Conservation (phyloP, 2,888 invertebrate genomes). For the Tinea semifulvella region DNA sequence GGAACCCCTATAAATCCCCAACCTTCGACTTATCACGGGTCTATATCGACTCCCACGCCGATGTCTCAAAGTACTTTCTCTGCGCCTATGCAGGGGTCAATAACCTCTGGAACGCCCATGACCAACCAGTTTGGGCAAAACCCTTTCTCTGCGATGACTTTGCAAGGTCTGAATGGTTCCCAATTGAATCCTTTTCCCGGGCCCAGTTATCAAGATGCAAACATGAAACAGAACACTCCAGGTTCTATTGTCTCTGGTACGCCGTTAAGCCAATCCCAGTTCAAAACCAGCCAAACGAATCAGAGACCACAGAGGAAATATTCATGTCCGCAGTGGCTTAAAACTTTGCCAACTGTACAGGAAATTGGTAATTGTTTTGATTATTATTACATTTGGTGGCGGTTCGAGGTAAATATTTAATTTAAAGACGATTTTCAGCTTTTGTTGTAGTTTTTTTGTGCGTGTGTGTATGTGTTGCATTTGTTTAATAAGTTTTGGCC, state of each 20-base stretch:
- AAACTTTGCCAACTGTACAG: slow-evolving; percentile 73
- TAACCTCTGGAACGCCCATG: slow-evolving; percentile 26
- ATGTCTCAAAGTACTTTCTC: slow-evolving; percentile 2
- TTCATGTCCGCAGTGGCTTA: slow-evolving; percentile 63
- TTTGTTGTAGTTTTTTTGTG: background rate
- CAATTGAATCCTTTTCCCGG: slow-evolving; percentile 12
- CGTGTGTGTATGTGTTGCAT: slow-evolving; percentile 19
- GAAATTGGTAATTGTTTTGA: slow-evolving; percentile 72
- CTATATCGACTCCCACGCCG: slow-evolving; percentile 20
- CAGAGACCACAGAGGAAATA: slow-evolving; percentile 52
- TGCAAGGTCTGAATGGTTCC: slow-evolving; percentile 19
- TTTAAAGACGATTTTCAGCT: background rate
- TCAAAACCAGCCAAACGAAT: background rate
- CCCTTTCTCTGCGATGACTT: background rate
- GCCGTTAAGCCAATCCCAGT: slow-evolving; percentile 22
- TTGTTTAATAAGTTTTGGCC: no score
- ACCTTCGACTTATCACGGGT: slow-evolving; percentile 16
- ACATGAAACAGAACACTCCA: slow-evolving; percentile 7
- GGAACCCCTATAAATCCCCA: slow-evolving; percentile 11
- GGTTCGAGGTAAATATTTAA: slow-evolving; percentile 2
- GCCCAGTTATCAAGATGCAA: slow-evolving; percentile 15
- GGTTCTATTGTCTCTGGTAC: slow-evolving; percentile 29
- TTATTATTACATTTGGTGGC: background rate
- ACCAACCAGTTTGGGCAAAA: slow-evolving; percentile 2
- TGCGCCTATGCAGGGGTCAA: slow-evolving; percentile 23